These are phyloP conservation scores for Vanessa atalanta DNA, from an alignment of 1,140 invertebrate species.

Conservation along the genomic window DNA sequence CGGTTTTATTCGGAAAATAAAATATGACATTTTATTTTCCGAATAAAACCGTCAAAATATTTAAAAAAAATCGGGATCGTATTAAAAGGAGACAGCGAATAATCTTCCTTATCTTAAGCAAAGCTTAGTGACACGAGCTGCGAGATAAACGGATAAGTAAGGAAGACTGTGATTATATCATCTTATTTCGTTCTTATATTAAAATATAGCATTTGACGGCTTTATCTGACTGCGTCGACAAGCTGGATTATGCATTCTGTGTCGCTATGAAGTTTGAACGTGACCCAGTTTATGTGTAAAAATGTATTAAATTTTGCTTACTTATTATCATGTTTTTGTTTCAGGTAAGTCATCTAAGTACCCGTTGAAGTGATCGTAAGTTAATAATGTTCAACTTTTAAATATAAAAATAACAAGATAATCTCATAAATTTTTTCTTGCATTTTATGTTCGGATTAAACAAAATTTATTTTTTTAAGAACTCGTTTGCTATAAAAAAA, in stretches of 20 bases:
- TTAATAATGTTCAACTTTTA: not conserved
- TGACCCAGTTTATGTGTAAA: not conserved
- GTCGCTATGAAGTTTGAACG: not conserved
- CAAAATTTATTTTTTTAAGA: too few relatives aligned
- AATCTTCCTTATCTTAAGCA: conserved; percentile 41
- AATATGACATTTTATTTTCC: not conserved
- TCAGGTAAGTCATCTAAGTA: conserved; percentile 43
- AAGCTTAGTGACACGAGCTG: conserved; percentile 48
- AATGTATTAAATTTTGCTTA: too few relatives aligned
- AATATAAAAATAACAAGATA: too few relatives aligned
- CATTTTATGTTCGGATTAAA: too few relatives aligned
- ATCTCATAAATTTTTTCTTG: too few relatives aligned
- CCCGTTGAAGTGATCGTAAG: not conserved
- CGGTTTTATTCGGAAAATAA: not conserved
- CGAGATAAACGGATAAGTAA: conserved; percentile 45
- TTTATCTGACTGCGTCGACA: not conserved
- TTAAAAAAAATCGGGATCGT: not conserved
- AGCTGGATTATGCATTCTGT: not conserved
- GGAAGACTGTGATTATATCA: not conserved
- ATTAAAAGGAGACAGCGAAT: conserved; percentile 35
- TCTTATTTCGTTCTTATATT: conserved; percentile 2
- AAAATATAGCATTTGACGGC: not conserved
- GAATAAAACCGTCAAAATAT: not conserved
- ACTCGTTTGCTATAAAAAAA: too few relatives aligned
- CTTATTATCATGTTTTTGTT: conserved; percentile 41